Conservation (phyloP, 2,888 invertebrate species). For the Tolmerus cingulatus region DNA sequence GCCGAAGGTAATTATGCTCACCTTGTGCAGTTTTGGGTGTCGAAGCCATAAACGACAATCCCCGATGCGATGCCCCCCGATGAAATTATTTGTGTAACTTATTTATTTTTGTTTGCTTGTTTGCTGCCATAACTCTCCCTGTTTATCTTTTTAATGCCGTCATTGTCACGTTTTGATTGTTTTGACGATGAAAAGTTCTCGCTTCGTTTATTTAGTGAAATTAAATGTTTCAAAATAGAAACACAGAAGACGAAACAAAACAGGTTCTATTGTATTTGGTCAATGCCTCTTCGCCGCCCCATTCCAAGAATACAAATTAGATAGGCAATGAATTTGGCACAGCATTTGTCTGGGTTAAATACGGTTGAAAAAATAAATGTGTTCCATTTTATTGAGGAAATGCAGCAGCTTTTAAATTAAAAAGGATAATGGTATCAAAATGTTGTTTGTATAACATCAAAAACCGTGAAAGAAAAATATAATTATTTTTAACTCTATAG, state of each 20-base stretch:
- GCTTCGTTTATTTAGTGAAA: neutral
- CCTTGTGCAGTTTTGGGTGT: neutral
- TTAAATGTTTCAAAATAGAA: neutral
- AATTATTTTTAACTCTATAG: too few species aligned
- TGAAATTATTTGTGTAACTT: neutral
- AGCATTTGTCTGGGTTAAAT: neutral
- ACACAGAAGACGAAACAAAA: neutral
- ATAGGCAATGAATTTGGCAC: neutral
- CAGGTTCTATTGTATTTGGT: neutral
- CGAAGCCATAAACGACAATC: neutral
- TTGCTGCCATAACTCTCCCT: neutral
- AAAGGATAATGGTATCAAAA: neutral
- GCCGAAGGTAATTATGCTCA: neutral
- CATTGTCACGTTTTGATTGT: constrained; percentile 20
- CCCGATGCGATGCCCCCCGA: neutral
- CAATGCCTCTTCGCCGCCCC: neutral
- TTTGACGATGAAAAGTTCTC: neutral
- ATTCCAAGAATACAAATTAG: neutral
- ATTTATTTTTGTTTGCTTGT: constrained; percentile 2
- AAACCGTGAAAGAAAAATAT: too few species aligned
- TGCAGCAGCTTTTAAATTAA: neutral
- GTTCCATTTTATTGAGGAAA: neutral
- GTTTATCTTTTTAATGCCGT: neutral
- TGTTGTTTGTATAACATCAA: too few species aligned
- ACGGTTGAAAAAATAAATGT: neutral